A percentile compares a stretch with the other conserved stretches of the same genome.
phyloP scores from a whole-genome alignment of 2,113 vertebrate species.

The Paratilapia polleni region DNA sequence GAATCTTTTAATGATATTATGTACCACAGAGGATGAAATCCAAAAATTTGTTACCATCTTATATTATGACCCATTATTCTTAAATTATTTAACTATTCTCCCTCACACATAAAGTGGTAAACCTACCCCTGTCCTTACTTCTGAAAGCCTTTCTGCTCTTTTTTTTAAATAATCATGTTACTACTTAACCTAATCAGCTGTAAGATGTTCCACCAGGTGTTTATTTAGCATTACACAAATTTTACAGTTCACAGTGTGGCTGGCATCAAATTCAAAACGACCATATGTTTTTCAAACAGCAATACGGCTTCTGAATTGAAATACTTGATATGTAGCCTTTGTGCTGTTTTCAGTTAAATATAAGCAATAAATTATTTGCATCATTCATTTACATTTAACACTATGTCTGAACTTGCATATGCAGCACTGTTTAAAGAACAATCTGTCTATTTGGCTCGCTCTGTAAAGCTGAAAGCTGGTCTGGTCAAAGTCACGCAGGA shows the following conservation, averaged over 20 bases:
- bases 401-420: not conserved
- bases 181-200: not conserved
- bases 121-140: not conserved
- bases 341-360: not conserved
- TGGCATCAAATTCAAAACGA: not conserved
- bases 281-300: not conserved
- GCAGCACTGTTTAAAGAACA: slow-evolving; percentile 32
- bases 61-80: not conserved
- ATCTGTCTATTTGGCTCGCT: slow-evolving; percentile 20
- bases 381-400: not conserved
- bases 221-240: not conserved
- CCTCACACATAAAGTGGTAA: not conserved
- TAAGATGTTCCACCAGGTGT: not conserved
- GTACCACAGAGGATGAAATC: not conserved
- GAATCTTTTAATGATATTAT: not conserved
- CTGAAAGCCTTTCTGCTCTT: not conserved
- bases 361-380: not conserved
- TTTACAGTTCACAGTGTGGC: not conserved
- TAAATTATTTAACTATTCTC: not conserved
- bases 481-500: slow-evolving; percentile 68
- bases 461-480: slow-evolving; percentile 35
- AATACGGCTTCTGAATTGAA: not conserved
- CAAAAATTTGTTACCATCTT: not conserved
- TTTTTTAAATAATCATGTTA: not conserved
- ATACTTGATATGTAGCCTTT: not conserved